Base-by-base conservation (phyloP, 1,140 invertebrate genomes). In the Planococcus citri region DNA sequence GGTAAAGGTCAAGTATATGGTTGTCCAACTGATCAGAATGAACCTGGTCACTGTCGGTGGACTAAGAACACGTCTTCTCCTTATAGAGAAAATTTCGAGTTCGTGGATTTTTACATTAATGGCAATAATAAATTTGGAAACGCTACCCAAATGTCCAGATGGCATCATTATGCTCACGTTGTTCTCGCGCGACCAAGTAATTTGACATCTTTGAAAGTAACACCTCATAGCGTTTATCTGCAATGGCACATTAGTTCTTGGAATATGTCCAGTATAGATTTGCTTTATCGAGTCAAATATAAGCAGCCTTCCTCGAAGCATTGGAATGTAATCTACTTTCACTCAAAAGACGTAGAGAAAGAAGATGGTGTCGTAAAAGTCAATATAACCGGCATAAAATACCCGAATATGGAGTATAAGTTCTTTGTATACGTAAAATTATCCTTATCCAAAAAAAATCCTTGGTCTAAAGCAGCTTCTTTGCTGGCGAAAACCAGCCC, bases 321-420 rank as follows among this genome's bases (percentile, higher is more conserved):
- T 80, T 84, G 83, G 80, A 76, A 83, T 76, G 85, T 85, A 8
- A 14, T 14, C 33, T 8, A 8, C 6, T 37, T 8, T 14, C 6
- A 37, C 33, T 37, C 33, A 8, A 37, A 6, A 37, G 33, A 37
- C 14, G 33, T 37, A 6, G 33, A 8, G 14, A 37, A 37, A 37
- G 33, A 37, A 8, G 6, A 14, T 37, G 33, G 14, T 37, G 6
- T 37, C 6, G 14, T 60, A 6, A 20, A 17, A 68, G 82, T 82
- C 74, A 82, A 82, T 72, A 77, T 89, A 51, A 82, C 80, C 1
- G 78, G 80, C 69, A 75, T 89, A n/a, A 78, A 82, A 67, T 87
- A 86, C 77, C 83, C 87, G 0, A 83, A 88, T 75, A 81, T 83
- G 67, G 78, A 81, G 61, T 90, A 88, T 78, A 86, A 88, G 73